Evolutionary conservation across 1,140 invertebrate species (phyloP).

Genomic region (Colletes latitarsis): DNA sequence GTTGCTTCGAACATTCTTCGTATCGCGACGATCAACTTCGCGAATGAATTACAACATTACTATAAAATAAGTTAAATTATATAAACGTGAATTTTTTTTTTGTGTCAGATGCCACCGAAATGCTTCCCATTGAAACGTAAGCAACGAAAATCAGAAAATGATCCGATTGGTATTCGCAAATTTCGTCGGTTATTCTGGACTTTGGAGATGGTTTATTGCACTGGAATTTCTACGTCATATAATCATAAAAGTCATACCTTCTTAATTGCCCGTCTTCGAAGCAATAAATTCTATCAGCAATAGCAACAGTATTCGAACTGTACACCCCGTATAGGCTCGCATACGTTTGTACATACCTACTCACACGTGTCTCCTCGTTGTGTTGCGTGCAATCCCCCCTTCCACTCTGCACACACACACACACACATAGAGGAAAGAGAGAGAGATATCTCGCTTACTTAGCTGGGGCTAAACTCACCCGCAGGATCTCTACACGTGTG

Average conservation of each 20-base stretch:
- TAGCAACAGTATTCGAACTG: not conserved
- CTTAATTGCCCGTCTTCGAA: not conserved
- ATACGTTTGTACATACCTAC: conserved; percentile 42
- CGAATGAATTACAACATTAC: no score
- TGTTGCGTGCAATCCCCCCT: conserved; percentile 19
- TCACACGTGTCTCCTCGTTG: conserved; percentile 21
- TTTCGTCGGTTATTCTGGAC: not conserved
- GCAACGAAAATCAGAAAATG: not conserved
- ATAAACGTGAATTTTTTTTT: no score
- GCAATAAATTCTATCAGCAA: conserved; percentile 7
- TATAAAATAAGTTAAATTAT: not conserved
- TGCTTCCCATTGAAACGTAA: not conserved
- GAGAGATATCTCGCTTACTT: conserved; percentile 55
- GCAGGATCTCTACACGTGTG: conserved; percentile 34
- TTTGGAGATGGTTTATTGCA: not conserved
- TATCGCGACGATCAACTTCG: no score
- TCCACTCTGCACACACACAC: not conserved
- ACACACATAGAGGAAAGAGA: conserved; percentile 10
- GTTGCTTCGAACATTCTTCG: not conserved
- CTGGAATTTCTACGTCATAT: not conserved
- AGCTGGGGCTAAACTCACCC: conserved; percentile 52
- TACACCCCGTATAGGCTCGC: conserved; percentile 57
- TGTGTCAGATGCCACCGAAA: no score
- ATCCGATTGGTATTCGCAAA: no score
- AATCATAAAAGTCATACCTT: conserved; percentile 8